These are phyloP conservation scores for Dexiosoma caninum DNA, from an alignment of 2,888 invertebrate genomes.

Conservation along the genomic window DNA sequence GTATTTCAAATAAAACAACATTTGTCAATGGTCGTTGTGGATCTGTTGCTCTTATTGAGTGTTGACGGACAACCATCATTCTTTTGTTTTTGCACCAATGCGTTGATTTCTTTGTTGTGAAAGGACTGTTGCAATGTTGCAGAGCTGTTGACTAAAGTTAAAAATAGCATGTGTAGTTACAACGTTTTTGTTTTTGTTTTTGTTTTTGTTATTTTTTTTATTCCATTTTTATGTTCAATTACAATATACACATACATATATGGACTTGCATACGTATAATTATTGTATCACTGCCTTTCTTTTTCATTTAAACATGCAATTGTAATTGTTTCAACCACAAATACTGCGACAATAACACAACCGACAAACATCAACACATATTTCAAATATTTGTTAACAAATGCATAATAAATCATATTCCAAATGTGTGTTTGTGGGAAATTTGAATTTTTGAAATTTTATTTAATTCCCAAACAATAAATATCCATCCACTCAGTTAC, in stretches of 20 bases:
- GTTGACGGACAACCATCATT: conserved; percentile 16
- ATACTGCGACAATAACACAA: background rate
- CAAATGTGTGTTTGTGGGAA: background rate
- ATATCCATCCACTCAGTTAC: background rate
- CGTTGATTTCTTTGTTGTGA: background rate
- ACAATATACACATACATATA: background rate
- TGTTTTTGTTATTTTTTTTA: no score
- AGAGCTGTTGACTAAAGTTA: background rate
- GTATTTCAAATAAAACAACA: background rate
- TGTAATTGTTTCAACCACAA: background rate
- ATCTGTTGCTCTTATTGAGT: background rate
- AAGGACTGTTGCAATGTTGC: background rate
- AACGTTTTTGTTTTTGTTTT: background rate
- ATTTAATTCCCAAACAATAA: background rate
- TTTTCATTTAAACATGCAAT: background rate
- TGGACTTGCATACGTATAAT: background rate
- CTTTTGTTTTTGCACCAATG: background rate
- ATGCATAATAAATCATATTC: no score
- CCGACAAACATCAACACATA: background rate
- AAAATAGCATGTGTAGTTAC: background rate
- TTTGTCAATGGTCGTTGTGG: background rate
- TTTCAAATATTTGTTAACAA: background rate
- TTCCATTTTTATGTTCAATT: no score
- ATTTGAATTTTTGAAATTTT: background rate
- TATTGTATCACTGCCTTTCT: background rate